Evolutionary conservation across 2,797 vertebrate species (phyloP), one percentile per base, ranked within the genome.

Genomic region (Diplodus sargus): DNA sequence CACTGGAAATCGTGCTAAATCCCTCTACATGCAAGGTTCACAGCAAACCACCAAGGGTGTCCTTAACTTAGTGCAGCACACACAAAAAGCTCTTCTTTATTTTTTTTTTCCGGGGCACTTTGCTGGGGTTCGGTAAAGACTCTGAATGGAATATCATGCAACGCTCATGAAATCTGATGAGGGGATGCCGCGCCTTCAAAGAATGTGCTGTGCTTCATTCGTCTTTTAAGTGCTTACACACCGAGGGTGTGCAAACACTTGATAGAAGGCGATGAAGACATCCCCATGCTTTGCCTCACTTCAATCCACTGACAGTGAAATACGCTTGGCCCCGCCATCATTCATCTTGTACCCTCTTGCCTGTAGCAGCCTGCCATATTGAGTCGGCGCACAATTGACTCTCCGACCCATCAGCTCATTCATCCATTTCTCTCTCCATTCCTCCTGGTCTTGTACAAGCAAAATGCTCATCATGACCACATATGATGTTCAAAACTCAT

Each of bases 1-100:
- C 17, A 82, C 90, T 89, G 88, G 86, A 92, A 91, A 92, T 89
- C 74, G 30, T 77, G 56, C 67, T 91, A 91, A 93, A 92, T 86
- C 87, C 84, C 69, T 76, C 90, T 71, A 84, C 86, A 91, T 62
- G 74, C 68, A 54, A 81, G 89, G 80, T 87, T 89, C 88, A 85
- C 80, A 86, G 76, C 82, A 78, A 78, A 81, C 79, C 70, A 60
- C 81, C 78, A 57, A 83, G 81, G 76, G 75, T 73, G 74, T 85
- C 74, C 89, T 87, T 76, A 87, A 81, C 83, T 70, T 72, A 67
- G 34, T 34, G 2, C 39, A 67, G 53, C 49, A 47, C 82, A 73
- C 64, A 69, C 49, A 78, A 28, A 75, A 82, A 73, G 64, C 25
- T 16, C 3, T 47, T 17, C 15, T 47, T 16, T 14, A 28, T 28